Base-by-base conservation (phyloP, 2,113 vertebrate genomes). In the Cygnus atratus region DNA sequence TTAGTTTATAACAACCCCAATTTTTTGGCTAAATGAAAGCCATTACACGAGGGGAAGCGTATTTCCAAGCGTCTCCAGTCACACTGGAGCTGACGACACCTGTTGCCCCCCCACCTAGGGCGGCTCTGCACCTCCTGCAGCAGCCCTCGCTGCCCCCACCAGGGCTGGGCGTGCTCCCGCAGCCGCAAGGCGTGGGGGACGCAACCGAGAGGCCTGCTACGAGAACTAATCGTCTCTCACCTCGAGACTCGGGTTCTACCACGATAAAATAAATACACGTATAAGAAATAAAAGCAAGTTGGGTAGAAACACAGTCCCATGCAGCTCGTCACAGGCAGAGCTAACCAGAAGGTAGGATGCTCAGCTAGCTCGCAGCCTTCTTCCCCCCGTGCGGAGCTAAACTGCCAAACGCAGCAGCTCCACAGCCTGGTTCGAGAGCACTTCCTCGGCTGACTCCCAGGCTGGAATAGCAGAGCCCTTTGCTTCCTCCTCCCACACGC, bases 71-170 rank as follows among this genome's bases (percentile, higher is more conserved):
- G 19, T 9, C 19, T 73, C 16, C 1, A 65, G 46, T 4, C 44
- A 61, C 20, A 25, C n/a, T 11, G 35, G 59, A 71, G 79, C n/a
- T 11, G 35, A 46, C 67, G 79, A 9, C 33, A n/a, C 3, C 66
- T 16, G 35, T 2, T 17, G 22, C 10, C 25, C 50, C 50, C 61
- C 26, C 63, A 24, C 20, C 52, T 41, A 33, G 0, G 1, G 14
- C 1, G 1, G 13, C 68, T 19, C 43, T 3, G 76, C 25, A 54
- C 61, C 11, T 63, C 48, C 76, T 4, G 37, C 31, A 2, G 1
- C 62, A 9, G 19, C 55, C 26, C 55, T 35, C 1, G 2, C 5
- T 2, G 1, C 0, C 41, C 35, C 74, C 46, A 2, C 9, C 0
- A 8, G 39, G 4, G 6, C 66, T 5, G 28, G 3, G 6, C 0